Conservation (phyloP, 2,888 invertebrate genomes). For the Gerris lacustris region DNA sequence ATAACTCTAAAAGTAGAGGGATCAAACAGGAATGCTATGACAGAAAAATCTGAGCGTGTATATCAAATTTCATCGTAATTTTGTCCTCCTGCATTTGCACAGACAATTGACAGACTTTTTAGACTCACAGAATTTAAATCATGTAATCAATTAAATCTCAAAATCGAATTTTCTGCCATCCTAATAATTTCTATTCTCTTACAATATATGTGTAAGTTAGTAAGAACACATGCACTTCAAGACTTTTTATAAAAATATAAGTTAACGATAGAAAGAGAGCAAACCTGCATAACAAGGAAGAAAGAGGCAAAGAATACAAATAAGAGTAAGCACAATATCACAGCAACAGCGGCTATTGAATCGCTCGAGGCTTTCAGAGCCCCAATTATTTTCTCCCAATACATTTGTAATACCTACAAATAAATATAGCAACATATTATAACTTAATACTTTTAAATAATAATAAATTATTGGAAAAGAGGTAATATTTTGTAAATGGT, state of each 20-base stretch:
- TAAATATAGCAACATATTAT: background rate
- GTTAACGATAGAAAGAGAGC: no score
- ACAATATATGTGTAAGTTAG: no score
- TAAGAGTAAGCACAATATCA: conserved; percentile 72
- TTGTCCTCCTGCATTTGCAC: no score
- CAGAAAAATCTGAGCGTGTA: background rate
- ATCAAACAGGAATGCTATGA: background rate
- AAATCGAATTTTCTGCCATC: no score
- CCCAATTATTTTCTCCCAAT: conserved; percentile 7
- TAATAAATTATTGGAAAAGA: no score
- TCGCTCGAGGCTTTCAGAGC: conserved; percentile 63
- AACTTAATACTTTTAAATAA: background rate
- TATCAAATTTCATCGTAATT: background rate
- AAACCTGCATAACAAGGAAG: conserved; percentile 71
- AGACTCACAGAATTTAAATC: no score
- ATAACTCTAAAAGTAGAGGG: background rate
- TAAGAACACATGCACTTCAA: no score
- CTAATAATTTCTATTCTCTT: no score
- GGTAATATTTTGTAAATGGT: background rate
- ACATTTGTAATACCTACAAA: background rate
- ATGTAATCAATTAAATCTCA: no score
- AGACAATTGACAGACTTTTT: no score
- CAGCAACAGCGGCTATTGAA: conserved; percentile 70
- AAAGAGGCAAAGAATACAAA: conserved; percentile 65
- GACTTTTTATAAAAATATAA: no score